Conservation (phyloP, 2,113 vertebrate species). For the Heliornis fulica region DNA sequence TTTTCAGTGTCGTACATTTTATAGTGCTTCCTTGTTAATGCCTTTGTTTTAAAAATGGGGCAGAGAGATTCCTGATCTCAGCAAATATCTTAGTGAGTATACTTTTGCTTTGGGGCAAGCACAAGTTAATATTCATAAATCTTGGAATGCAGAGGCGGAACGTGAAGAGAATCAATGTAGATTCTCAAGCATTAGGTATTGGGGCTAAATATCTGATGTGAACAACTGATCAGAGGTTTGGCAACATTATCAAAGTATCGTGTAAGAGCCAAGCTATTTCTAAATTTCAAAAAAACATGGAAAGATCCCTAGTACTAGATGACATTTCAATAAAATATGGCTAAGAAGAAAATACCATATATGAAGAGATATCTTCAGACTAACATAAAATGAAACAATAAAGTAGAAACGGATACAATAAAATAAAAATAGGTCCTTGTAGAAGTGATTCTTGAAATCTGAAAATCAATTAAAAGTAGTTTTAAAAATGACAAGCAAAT, state of each 20-base stretch:
- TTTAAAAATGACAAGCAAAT: background rate
- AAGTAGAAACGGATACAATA: constrained; percentile 24
- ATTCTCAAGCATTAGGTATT: constrained; percentile 75
- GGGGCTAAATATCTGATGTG: constrained; percentile 80
- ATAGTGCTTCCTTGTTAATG: constrained; percentile 70
- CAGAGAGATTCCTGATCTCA: constrained; percentile 80
- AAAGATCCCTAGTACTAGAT: constrained; percentile 53
- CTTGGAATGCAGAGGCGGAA: constrained; percentile 71
- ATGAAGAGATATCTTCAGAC: constrained; percentile 57
- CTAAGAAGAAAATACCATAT: constrained; percentile 68
- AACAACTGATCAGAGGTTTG: constrained; percentile 79
- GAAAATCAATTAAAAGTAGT: constrained; percentile 37
- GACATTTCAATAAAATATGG: constrained; percentile 75
- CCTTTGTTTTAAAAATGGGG: constrained; percentile 77
- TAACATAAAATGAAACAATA: constrained; percentile 56
- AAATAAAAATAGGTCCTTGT: constrained; percentile 33
- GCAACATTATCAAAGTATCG: constrained; percentile 78
- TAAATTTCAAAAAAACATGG: constrained; percentile 70
- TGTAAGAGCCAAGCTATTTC: constrained; percentile 64
- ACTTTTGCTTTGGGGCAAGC: constrained; percentile 81
- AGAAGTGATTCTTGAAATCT: constrained; percentile 8
- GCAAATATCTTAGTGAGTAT: constrained; percentile 80
- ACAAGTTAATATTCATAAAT: constrained; percentile 82
- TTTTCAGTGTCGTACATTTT: constrained; percentile 64
- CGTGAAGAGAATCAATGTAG: constrained; percentile 72